A percentile compares a stretch with the other conserved stretches of the same genome.
Evolutionary conservation across 1,140 invertebrate species (phyloP).

Genomic region (Anagrus nilaparvatae): DNA sequence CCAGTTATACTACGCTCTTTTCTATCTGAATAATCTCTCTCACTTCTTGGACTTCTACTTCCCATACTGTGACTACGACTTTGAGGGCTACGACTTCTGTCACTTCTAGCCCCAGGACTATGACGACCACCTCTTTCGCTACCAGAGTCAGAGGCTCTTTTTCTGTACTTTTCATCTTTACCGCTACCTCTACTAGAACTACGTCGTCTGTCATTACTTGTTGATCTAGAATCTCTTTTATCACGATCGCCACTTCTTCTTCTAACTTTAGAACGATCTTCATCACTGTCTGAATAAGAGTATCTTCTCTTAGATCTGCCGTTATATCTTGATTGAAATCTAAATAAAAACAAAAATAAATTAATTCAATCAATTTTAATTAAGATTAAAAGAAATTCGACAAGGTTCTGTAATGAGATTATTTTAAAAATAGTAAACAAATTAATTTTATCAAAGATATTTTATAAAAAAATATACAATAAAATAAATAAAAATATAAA

Average conservation of each 20-base stretch:
- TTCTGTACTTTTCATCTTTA: too few species aligned
- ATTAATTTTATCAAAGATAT: too few species aligned
- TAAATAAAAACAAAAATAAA: too few species aligned
- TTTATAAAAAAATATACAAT: not conserved
- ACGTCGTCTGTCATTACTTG: constrained; percentile 2
- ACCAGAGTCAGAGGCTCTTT: not conserved
- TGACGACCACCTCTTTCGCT: constrained; percentile 4
- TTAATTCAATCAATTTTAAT: too few species aligned
- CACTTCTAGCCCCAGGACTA: too few species aligned
- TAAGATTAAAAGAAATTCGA: too few species aligned
- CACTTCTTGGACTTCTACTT: too few species aligned
- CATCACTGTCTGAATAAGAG: constrained; percentile 9
- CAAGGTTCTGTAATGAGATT: too few species aligned
- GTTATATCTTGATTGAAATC: constrained; percentile 6
- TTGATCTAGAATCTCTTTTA: not conserved
- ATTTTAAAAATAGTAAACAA: not conserved
- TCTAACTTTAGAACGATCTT: constrained; percentile 6
- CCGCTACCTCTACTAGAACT: too few species aligned
- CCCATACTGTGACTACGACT: constrained; percentile 3
- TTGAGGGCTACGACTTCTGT: constrained; percentile 4
- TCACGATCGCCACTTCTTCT: constrained; percentile 7
- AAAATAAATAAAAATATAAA: not conserved
- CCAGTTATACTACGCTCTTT: not conserved
- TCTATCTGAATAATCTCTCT: constrained; percentile 11
- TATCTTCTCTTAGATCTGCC: constrained; percentile 12